These are phyloP conservation scores for Auanema freiburgensis DNA, from an alignment of 2,888 invertebrate species.

Conservation along the genomic window DNA sequence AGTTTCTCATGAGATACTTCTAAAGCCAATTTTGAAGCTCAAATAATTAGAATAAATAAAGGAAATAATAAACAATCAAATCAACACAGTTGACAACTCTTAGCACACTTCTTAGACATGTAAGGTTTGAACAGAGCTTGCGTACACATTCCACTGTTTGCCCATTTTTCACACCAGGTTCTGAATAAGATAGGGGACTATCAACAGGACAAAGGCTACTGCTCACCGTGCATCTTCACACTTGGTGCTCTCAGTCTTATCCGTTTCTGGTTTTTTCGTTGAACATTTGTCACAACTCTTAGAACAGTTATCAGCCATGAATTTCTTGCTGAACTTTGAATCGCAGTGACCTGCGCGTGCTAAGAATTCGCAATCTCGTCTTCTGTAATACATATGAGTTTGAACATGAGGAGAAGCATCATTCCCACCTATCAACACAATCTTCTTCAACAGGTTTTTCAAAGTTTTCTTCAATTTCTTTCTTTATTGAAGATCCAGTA, in stretches of 20 bases:
- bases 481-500: too few relatives aligned
- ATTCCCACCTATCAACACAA: background rate
- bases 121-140: constrained; percentile 57
- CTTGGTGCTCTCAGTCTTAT: constrained; percentile 8
- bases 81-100: constrained; percentile 51
- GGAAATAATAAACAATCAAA: background rate
- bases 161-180: constrained; percentile 61
- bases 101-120: constrained; percentile 56
- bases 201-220: background rate
- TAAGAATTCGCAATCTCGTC: constrained; percentile 56
- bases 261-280: constrained; percentile 6
- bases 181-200: constrained; percentile 19
- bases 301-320: constrained; percentile 60
- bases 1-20: too few relatives aligned
- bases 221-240: constrained; percentile 36
- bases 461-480: too few relatives aligned
- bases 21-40: too few relatives aligned
- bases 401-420: background rate
- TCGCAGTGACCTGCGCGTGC: constrained; percentile 58
- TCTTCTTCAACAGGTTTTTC: background rate
- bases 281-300: constrained; percentile 52
- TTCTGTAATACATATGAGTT: constrained; percentile 17
- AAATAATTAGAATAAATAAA: too few relatives aligned
- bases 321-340: constrained; percentile 50
- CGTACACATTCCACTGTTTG: constrained; percentile 57